These are phyloP conservation scores for Eugnorisma glareosa DNA, from an alignment of 2,888 invertebrate species.

Conservation along the genomic window DNA sequence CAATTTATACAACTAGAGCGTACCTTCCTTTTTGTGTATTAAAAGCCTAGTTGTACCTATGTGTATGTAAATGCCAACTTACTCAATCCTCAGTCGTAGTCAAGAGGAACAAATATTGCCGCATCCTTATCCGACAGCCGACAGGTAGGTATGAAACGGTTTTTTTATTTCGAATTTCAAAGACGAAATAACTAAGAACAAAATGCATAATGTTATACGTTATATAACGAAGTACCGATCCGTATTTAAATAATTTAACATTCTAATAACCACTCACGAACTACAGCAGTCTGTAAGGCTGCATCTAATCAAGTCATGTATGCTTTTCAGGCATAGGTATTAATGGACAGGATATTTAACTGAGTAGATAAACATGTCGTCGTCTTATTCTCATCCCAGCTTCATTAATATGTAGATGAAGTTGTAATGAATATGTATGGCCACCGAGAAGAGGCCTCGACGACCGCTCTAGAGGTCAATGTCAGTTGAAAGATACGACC, in stretches of 20 bases:
- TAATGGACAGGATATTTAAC: constrained; percentile 59
- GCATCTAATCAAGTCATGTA: constrained; percentile 6
- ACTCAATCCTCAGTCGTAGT: constrained; percentile 18
- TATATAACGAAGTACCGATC: neutral
- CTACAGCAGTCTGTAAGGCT: neutral
- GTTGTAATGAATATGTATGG: constrained; percentile 83
- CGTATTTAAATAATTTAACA: constrained; percentile 19
- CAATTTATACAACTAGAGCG: constrained; percentile 47
- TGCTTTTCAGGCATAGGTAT: constrained; percentile 49
- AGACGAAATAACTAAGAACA: neutral
- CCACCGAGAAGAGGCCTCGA: constrained; percentile 81
- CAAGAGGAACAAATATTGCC: constrained; percentile 16
- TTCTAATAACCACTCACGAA: constrained; percentile 12
- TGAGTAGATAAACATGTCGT: constrained; percentile 68
- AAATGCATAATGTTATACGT: neutral
- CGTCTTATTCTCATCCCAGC: constrained; percentile 75
- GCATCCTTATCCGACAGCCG: constrained; percentile 35
- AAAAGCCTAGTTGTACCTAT: constrained; percentile 18
- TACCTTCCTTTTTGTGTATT: constrained; percentile 48
- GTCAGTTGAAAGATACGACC: constrained; percentile 80
- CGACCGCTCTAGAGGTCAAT: constrained; percentile 86
- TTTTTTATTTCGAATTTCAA: neutral
- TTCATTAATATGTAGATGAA: constrained; percentile 84
- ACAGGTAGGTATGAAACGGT: neutral
- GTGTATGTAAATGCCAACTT: neutral